phyloP scores from a whole-genome alignment of 2,113 vertebrate genomes.

The Rafetus swinhoei region DNA sequence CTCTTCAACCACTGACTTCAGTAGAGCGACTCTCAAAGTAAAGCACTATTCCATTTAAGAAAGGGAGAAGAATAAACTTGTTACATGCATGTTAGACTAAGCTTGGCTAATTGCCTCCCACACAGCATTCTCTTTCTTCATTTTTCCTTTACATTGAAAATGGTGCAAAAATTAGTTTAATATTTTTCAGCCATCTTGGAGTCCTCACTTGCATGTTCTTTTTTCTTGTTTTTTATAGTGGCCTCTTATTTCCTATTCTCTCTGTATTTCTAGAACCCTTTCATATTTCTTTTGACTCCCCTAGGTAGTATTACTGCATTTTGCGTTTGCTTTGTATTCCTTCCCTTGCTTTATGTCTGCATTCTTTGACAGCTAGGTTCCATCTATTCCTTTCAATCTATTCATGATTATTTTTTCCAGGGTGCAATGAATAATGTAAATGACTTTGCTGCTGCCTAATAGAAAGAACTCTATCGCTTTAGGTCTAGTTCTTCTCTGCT shows the following conservation, averaged over 20 bases:
- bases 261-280: conserved; percentile 42
- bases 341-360: not conserved
- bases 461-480: conserved; percentile 15
- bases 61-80: not conserved
- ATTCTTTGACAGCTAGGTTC: conserved; percentile 45
- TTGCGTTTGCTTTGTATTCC: conserved; percentile 33
- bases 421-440: conserved; percentile 48
- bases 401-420: not conserved
- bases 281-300: not conserved
- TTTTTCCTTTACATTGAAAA: conserved; percentile 29
- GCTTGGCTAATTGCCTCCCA: conserved; percentile 7
- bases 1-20: not conserved
- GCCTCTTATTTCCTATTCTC: not conserved
- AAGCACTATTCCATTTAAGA: not conserved
- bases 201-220: not conserved
- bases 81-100: conserved; percentile 8
- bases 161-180: conserved; percentile 6
- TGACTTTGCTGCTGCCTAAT: conserved; percentile 14
- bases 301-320: conserved; percentile 12
- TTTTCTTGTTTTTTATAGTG: conserved; percentile 25
- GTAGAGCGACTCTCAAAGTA: not conserved
- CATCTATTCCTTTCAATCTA: conserved; percentile 32
- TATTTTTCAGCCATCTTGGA: conserved; percentile 9
- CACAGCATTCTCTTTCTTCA: conserved; percentile 18
- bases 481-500: conserved; percentile 28